Conservation (phyloP, 2,113 vertebrate species). For the Eira barbara region DNA sequence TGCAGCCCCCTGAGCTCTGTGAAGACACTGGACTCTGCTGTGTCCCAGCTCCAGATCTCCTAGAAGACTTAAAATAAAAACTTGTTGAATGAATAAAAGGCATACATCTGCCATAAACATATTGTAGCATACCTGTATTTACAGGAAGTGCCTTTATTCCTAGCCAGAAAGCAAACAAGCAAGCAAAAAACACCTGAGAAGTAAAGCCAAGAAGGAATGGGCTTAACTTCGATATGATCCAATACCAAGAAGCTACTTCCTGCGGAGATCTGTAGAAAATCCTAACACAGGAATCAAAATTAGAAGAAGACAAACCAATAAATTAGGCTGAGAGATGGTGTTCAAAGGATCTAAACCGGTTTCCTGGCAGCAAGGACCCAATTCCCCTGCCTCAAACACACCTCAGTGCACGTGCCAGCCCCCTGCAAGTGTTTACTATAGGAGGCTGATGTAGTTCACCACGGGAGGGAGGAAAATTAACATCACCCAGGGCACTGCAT, state of each 20-base stretch:
- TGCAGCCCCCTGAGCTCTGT: neutral
- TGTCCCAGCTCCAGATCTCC: neutral
- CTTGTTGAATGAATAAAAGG: neutral
- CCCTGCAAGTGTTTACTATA: accelerated
- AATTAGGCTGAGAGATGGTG: neutral
- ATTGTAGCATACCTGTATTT: neutral
- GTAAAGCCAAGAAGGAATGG: neutral
- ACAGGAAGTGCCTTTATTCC: neutral
- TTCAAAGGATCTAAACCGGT: neutral
- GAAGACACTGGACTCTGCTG: neutral
- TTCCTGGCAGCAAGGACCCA: neutral
- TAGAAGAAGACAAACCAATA: neutral
- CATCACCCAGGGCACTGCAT: neutral
- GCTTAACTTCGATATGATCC: neutral
- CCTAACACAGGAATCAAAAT: neutral
- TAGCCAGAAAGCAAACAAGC: neutral
- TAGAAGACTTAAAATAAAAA: neutral
- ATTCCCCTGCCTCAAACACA: neutral
- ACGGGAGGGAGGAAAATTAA: neutral
- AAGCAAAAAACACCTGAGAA: neutral
- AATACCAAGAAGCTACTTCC: neutral
- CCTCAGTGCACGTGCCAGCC: neutral
- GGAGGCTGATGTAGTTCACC: neutral
- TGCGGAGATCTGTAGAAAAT: neutral
- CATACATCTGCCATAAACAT: neutral